phyloP scores from a whole-genome alignment of 2,113 vertebrate genomes.

The Anseranas semipalmata region DNA sequence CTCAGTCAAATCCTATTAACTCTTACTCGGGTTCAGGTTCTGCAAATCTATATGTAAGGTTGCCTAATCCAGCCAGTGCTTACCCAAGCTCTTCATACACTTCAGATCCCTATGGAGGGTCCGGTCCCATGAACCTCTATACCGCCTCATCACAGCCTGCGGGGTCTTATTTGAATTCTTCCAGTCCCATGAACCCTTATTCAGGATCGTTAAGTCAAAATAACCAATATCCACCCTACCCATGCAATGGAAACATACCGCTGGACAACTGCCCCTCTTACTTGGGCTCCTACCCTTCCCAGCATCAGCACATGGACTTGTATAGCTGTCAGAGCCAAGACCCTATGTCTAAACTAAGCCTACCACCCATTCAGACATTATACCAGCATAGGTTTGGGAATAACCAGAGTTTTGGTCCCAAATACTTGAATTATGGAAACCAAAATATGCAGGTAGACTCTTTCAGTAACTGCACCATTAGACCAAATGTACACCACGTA shows the following conservation, averaged over 20 bases:
- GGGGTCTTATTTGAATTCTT: slow-evolving; percentile 87
- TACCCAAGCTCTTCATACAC: slow-evolving; percentile 84
- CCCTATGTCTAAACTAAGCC: slow-evolving; percentile 72
- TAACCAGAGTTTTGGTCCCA: slow-evolving; percentile 82
- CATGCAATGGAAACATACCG: slow-evolving; percentile 87
- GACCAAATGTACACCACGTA: slow-evolving; percentile 77
- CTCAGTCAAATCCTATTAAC: slow-evolving; percentile 76
- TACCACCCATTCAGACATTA: slow-evolving; percentile 82
- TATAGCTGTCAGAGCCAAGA: slow-evolving; percentile 85
- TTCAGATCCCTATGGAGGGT: slow-evolving; percentile 81
- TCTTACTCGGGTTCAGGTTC: slow-evolving; percentile 79
- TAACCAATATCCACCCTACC: slow-evolving; percentile 85
- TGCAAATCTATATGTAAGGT: slow-evolving; percentile 79
- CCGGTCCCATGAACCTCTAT: slow-evolving; percentile 80
- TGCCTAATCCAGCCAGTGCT: slow-evolving; percentile 76
- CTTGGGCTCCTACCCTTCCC: slow-evolving; percentile 81
- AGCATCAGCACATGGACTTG: slow-evolving; percentile 86
- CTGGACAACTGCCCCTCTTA: slow-evolving; percentile 84
- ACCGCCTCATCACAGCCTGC: slow-evolving; percentile 78
- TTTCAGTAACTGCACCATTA: slow-evolving; percentile 81
- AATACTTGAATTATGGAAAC: slow-evolving; percentile 86
- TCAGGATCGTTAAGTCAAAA: slow-evolving; percentile 79
- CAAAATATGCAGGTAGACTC: slow-evolving; percentile 85
- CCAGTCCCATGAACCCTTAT: slow-evolving; percentile 81
- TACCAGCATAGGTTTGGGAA: slow-evolving; percentile 88